Evolutionary conservation across 2,888 invertebrate species (phyloP).

Genomic region (Pantelozetes paolii): DNA sequence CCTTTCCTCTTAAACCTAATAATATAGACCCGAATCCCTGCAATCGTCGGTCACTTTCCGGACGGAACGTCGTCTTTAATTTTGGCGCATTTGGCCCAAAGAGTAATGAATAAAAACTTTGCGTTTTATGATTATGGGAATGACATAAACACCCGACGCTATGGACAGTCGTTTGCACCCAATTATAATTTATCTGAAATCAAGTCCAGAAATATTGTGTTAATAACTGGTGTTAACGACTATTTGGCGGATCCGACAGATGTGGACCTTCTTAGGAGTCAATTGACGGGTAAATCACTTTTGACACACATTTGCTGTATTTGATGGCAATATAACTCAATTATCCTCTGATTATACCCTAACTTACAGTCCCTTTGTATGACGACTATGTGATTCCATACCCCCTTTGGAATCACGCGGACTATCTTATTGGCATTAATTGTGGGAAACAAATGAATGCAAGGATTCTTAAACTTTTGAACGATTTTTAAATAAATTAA

Average conservation of each 20-base stretch:
- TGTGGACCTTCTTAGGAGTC: constrained; percentile 35
- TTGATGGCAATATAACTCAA: not conserved
- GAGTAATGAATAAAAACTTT: constrained; percentile 30
- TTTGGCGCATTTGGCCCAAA: constrained; percentile 37
- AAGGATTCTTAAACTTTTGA: no score
- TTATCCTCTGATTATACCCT: not conserved
- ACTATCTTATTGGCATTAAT: constrained; percentile 41
- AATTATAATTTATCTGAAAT: constrained; percentile 49
- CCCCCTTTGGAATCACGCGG: constrained; percentile 38
- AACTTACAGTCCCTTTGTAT: constrained; percentile 14
- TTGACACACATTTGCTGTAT: not conserved
- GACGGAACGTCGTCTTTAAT: constrained; percentile 28
- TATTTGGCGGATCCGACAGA: constrained; percentile 52
- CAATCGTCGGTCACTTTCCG: constrained; percentile 30
- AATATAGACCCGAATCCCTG: constrained; percentile 5
- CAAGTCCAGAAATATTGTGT: constrained; percentile 37
- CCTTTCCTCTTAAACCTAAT: not conserved
- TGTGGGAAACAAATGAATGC: constrained; percentile 16
- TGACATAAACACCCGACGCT: constrained; percentile 7
- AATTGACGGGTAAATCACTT: constrained; percentile 34
- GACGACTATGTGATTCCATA: constrained; percentile 34
- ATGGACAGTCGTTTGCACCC: constrained; percentile 50
- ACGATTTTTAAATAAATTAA: no score
- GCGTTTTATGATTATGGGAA: constrained; percentile 36
- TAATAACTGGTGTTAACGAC: constrained; percentile 51